phyloP scores from a whole-genome alignment of 1,140 invertebrate species.

The Stratiolaelaps scimitus region DNA sequence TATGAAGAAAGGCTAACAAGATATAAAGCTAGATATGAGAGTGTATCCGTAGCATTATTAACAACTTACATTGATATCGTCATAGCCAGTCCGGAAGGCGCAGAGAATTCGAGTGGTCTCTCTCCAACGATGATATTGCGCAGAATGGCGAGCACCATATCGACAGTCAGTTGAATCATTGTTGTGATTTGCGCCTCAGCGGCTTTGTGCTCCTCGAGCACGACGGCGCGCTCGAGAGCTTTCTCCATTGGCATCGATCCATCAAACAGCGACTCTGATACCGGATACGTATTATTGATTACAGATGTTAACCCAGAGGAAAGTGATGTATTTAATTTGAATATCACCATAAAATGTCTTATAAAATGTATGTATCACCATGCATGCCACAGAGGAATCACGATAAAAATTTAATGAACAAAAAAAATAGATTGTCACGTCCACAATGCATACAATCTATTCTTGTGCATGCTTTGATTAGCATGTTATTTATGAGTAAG shows the following conservation, averaged over 20 bases:
- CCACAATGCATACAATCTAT: too few relatives aligned
- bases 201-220: slow-evolving; percentile 35
- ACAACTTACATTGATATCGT: slow-evolving; percentile 38
- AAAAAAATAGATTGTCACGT: too few relatives aligned
- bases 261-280: slow-evolving; percentile 37
- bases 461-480: too few relatives aligned
- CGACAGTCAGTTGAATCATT: slow-evolving; percentile 37
- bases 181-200: slow-evolving; percentile 36
- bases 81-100: slow-evolving; percentile 37
- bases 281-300: slow-evolving; percentile 9
- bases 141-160: slow-evolving; percentile 36
- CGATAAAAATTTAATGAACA: too few relatives aligned
- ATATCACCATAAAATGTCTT: too few relatives aligned
- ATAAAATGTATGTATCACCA: background rate
- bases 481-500: too few relatives aligned
- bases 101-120: slow-evolving; percentile 37
- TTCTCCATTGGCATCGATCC: slow-evolving; percentile 37
- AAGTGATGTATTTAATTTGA: slow-evolving; percentile 5
- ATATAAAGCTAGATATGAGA: too few relatives aligned
- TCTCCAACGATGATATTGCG: slow-evolving; percentile 38
- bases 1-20: slow-evolving; percentile 1
- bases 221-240: slow-evolving; percentile 36
- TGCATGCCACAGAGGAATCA: too few relatives aligned
- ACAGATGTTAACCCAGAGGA: background rate
- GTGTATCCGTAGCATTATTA: too few relatives aligned